A percentile compares a stretch with the other conserved stretches of the same genome.
Evolutionary conservation across 2,888 invertebrate genomes (phyloP).

Genomic region (Lycophotia porphyrea): DNA sequence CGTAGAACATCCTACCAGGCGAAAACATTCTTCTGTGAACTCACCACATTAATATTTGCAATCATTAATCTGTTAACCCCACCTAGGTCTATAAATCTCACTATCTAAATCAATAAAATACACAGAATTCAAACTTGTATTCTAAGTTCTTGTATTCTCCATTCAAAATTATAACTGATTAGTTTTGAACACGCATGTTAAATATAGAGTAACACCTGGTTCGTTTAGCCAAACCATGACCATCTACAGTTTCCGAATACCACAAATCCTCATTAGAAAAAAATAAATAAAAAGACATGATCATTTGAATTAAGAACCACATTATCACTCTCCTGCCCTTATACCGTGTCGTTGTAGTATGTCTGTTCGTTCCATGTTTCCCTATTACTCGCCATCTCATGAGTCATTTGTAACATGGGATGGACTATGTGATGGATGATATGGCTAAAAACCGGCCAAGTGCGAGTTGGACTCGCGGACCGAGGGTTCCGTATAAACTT

Average conservation of each 20-base stretch:
- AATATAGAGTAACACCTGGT: background rate
- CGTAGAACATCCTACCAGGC: background rate
- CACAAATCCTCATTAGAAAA: background rate
- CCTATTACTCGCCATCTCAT: background rate
- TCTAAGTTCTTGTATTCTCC: background rate
- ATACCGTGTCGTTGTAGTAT: too few relatives aligned
- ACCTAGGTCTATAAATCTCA: background rate
- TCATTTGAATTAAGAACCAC: too few relatives aligned
- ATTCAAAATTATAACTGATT: background rate
- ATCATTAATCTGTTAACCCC: background rate
- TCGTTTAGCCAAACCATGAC: background rate
- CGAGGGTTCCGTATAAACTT: too few relatives aligned
- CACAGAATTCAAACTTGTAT: background rate
- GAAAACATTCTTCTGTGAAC: background rate
- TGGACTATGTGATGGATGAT: background rate
- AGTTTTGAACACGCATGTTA: background rate
- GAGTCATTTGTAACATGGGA: background rate
- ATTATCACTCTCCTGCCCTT: too few relatives aligned
- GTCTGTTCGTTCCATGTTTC: too few relatives aligned
- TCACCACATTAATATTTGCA: background rate
- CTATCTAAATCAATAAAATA: background rate
- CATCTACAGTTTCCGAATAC: background rate
- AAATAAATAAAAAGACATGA: too few relatives aligned
- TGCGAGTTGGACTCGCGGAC: too few relatives aligned
- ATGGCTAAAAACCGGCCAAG: too few relatives aligned